Base-by-base conservation (phyloP, 2,797 vertebrate species). In the Jordanella pulchra region DNA sequence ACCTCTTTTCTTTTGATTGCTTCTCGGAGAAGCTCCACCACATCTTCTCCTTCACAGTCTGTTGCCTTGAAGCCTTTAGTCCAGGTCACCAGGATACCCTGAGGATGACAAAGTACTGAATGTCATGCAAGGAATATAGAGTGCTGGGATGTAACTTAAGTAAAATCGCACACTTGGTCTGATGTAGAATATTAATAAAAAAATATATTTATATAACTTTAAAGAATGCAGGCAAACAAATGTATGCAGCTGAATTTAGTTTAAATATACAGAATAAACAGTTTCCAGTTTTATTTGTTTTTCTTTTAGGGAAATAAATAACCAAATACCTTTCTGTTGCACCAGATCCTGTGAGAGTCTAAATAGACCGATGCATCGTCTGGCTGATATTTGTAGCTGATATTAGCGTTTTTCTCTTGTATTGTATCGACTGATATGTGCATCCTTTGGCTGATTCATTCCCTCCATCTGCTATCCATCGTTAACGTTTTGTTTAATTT, bases 31-130 rank as follows among this genome's bases (percentile, higher is more conserved):
- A 99, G 95, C 86, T 94, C 94, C 25, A 96, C 97, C 39, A 99
- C 97, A 11, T 99, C 96, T 27, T 98, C 95, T 2, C 98, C 98
- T 90, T 97, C 98, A 0, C 98, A 99, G 91, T 99, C 97, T 3
- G 96, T 97, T 67, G 97, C 96, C 91, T 97, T 99, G 89, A 99
- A 99, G 45, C 98, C 98, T 92, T 99, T 99, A 69, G 98, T 99
- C 98, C 98, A 99, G 21, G 95, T 99, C 42, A 99, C 92, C 27
- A 99, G 94, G 72, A 96, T 96, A 23, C 98, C 98, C 98, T 99
- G 89, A n/a, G 74, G 28, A 81, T 42, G 45, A 80, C 71, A 84
- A 1, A 2, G 73, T 6, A 28, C 53, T 60, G 4, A 25, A 1
- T 15, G 42, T 6, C 23, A 14, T n/a, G 6, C 13, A 61, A 23